Conservation (phyloP, 1,140 invertebrate species). For the Drosophila tani region DNA sequence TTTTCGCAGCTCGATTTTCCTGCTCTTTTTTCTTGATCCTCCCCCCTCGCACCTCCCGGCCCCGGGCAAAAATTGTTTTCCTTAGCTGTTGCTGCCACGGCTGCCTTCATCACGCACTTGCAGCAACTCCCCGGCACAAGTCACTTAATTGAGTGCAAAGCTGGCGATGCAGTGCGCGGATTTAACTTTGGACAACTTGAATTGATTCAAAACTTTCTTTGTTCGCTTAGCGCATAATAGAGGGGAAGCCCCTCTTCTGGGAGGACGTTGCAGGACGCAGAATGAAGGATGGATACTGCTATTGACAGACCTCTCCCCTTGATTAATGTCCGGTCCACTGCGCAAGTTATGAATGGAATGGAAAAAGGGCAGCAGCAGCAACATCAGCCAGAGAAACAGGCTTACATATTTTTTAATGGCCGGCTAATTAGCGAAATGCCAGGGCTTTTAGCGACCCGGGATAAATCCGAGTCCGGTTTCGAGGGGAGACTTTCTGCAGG, state of each 20-base stretch:
- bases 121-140: constrained; percentile 43
- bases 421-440: constrained; percentile 64
- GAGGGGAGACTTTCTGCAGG: constrained; percentile 5
- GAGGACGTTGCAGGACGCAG: background rate
- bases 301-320: constrained; percentile 64
- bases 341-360: constrained; percentile 54
- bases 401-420: constrained; percentile 62
- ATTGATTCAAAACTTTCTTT: constrained; percentile 83
- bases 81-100: constrained; percentile 51
- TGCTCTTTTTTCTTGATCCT: constrained; percentile 4
- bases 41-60: background rate
- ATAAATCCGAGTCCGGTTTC: constrained; percentile 30
- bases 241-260: background rate
- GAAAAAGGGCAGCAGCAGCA: background rate
- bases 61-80: constrained; percentile 70
- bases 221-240: constrained; percentile 56
- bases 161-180: constrained; percentile 65
- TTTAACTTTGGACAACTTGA: constrained; percentile 82
- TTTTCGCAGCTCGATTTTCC: constrained; percentile 36
- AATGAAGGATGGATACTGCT: constrained; percentile 35
- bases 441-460: constrained; percentile 45
- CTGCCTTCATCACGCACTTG: constrained; percentile 53
- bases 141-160: constrained; percentile 83
- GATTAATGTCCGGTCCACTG: constrained; percentile 62
- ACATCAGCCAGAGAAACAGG: constrained; percentile 8